Conservation (phyloP, 2,888 invertebrate species). For the Cephus runcator region DNA sequence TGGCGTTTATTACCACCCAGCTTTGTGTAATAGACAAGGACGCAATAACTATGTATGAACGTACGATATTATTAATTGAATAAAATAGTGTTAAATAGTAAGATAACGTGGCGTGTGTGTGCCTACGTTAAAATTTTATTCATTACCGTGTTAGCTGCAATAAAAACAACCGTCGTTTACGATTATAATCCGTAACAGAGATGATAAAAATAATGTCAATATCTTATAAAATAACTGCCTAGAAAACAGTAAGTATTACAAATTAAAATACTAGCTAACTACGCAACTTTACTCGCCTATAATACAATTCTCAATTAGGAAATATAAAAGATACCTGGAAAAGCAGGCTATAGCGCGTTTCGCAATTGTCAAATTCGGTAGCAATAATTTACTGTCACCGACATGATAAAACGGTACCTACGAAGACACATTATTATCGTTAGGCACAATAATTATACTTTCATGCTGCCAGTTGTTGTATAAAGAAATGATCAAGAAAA, state of each 20-base stretch:
- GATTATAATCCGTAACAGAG: slow-evolving; percentile 14
- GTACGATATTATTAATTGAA: slow-evolving; percentile 10
- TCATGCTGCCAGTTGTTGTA: slow-evolving; percentile 51
- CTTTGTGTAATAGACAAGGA: neutral
- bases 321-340: slow-evolving; percentile 51
- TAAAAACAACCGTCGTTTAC: slow-evolving; percentile 38
- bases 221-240: slow-evolving; percentile 32
- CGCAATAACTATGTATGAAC: neutral
- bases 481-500: slow-evolving; percentile 14
- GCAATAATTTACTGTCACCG: slow-evolving; percentile 3
- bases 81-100: slow-evolving; percentile 23
- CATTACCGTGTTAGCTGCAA: slow-evolving; percentile 39
- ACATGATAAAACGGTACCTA: slow-evolving; percentile 9
- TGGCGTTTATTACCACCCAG: neutral
- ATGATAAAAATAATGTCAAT: slow-evolving; percentile 24
- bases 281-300: slow-evolving; percentile 30
- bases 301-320: slow-evolving; percentile 45
- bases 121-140: slow-evolving; percentile 13
- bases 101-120: slow-evolving; percentile 16
- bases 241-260: slow-evolving; percentile 41
- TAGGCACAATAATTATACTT: slow-evolving; percentile 49
- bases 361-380: slow-evolving; percentile 10
- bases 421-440: slow-evolving; percentile 28
- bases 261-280: slow-evolving; percentile 41
- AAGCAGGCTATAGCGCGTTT: slow-evolving; percentile 32